phyloP scores from a whole-genome alignment of 2,888 invertebrate species.

The Cheilosia scutellata region DNA sequence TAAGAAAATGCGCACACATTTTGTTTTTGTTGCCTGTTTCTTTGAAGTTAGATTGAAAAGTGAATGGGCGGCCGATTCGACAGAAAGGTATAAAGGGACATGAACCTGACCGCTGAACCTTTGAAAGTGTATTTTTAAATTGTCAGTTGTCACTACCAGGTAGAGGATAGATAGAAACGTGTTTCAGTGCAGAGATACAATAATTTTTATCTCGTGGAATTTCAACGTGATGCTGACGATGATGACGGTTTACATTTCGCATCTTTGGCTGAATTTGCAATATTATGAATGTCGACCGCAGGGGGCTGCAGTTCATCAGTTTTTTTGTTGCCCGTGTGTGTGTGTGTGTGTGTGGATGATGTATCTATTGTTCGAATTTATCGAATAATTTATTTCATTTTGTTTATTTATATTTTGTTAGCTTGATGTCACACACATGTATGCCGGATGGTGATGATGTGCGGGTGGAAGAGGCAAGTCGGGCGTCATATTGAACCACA shows the following conservation, averaged over 20 bases:
- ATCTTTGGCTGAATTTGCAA: constrained; percentile 3
- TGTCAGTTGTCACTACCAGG: constrained; percentile 19
- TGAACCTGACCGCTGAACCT: constrained; percentile 66
- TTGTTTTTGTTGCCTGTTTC: constrained; percentile 40
- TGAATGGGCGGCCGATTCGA: constrained; percentile 47
- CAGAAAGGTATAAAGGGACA: constrained; percentile 35
- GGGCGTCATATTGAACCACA: constrained; percentile 34
- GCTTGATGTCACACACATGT: constrained; percentile 46
- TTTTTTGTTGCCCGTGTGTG: not conserved
- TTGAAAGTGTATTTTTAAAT: constrained; percentile 49
- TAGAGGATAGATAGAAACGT: constrained; percentile 9
- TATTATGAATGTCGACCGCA: constrained; percentile 5
- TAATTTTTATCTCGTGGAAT: not conserved
- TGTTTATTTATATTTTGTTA: constrained; percentile 16
- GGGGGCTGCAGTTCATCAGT: constrained; percentile 20
- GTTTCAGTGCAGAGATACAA: not conserved
- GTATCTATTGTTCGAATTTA: constrained; percentile 52
- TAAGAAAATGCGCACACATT: constrained; percentile 38
- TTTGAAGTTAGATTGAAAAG: constrained; percentile 63
- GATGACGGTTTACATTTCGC: not conserved
- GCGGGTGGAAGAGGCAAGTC: constrained; percentile 10
- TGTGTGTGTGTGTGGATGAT: constrained; percentile 23
- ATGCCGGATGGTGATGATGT: constrained; percentile 12
- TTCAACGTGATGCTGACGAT: not conserved
- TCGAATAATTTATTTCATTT: constrained; percentile 40